A percentile compares a stretch with the other conserved stretches of the same genome.
Evolutionary conservation across 2,113 vertebrate species (phyloP).

Genomic region (Ctenomys sociabilis): DNA sequence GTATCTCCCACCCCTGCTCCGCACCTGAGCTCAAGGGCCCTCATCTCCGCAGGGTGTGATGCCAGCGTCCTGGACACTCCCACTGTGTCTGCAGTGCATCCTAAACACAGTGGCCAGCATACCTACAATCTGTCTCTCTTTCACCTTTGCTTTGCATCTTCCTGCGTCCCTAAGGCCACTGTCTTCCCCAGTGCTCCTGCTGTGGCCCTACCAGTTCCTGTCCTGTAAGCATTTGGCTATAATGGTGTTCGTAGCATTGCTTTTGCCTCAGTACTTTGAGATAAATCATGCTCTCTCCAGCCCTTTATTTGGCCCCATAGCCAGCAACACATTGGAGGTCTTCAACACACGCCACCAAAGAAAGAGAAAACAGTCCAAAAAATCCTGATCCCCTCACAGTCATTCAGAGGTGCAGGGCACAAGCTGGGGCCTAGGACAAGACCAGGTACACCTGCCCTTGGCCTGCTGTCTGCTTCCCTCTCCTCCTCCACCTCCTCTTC

Average conservation of each 20-base stretch:
- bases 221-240: not conserved
- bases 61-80: not conserved
- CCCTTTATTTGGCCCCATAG: not conserved
- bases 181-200: not conserved
- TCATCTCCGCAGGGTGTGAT: not conserved
- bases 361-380: not conserved
- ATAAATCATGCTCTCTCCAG: not conserved
- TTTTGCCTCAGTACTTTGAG: not conserved
- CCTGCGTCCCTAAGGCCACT: not conserved
- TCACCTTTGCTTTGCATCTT: not conserved
- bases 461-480: not conserved
- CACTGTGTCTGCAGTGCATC: not conserved
- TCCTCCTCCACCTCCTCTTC: not conserved
- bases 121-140: not conserved
- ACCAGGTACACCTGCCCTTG: not conserved
- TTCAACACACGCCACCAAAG: not conserved
- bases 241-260: too few species aligned
- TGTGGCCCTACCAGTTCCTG: not conserved
- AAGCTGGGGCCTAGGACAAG: not conserved
- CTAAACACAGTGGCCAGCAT: not conserved
- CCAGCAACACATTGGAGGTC: not conserved
- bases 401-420: not conserved
- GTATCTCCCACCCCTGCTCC: not conserved
- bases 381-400: not conserved
- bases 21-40: not conserved